Evolutionary conservation across 2,113 vertebrate species (phyloP).

Genomic region (Etia nguti): DNA sequence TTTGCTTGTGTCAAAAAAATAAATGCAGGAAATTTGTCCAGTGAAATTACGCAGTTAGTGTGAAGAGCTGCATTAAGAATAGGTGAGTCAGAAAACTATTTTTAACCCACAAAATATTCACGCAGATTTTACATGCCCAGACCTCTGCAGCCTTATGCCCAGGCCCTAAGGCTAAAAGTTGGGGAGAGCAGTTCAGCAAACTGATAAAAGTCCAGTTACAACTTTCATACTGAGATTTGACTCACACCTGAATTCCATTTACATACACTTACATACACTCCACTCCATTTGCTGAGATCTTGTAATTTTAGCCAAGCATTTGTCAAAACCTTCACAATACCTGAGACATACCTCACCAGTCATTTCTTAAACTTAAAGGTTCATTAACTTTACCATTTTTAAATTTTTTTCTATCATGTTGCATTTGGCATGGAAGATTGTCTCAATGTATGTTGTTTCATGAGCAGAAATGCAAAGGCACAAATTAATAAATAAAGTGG

Average conservation of each 20-base stretch:
- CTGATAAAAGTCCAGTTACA: neutral
- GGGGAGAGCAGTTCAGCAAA: neutral
- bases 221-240: neutral
- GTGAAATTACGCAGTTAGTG: neutral
- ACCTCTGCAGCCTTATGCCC: no score
- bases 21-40: neutral
- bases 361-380: neutral
- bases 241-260: neutral
- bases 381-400: neutral
- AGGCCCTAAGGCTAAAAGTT: neutral
- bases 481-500: neutral
- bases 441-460: neutral
- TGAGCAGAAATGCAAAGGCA: neutral
- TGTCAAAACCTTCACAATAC: neutral
- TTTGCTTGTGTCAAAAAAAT: neutral
- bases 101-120: neutral
- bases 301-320: neutral
- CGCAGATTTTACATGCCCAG: neutral
- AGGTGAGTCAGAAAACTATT: neutral
- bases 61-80: neutral
- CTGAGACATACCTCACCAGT: neutral
- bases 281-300: neutral
- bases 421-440: neutral
- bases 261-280: neutral
- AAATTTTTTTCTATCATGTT: neutral